These are phyloP conservation scores for Chaetogeoica ovagalla DNA, from an alignment of 2,888 invertebrate species.

Conservation along the genomic window DNA sequence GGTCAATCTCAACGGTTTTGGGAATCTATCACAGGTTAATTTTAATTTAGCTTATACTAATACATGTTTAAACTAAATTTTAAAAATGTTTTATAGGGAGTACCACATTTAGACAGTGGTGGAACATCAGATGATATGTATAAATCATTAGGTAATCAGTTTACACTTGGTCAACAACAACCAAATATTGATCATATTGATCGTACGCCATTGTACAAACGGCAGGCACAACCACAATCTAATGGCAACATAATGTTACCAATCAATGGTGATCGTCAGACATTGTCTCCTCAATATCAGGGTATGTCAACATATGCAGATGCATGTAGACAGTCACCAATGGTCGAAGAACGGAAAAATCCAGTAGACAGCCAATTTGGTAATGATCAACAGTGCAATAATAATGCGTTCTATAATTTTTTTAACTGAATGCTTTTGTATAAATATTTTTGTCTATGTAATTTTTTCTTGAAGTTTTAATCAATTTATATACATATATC, in stretches of 20 bases:
- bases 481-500: constrained; percentile 4
- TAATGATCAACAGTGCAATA: constrained; percentile 45
- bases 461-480: constrained; percentile 27
- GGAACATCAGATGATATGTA: constrained; percentile 42
- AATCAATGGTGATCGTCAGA: constrained; percentile 41
- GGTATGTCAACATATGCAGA: constrained; percentile 46
- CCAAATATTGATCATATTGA: constrained; percentile 41
- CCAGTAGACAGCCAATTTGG: constrained; percentile 26
- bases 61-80: constrained; percentile 1
- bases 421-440: constrained; percentile 34
- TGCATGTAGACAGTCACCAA: constrained; percentile 49
- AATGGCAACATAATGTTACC: constrained; percentile 43
- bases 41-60: neutral
- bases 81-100: neutral
- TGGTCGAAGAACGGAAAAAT: constrained; percentile 46
- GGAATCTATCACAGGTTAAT: constrained; percentile 27
- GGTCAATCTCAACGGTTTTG: constrained; percentile 45
- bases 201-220: constrained; percentile 43
- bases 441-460: constrained; percentile 17
- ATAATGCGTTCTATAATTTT: constrained; percentile 49
- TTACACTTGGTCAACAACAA: constrained; percentile 28
- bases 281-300: constrained; percentile 42
- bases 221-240: constrained; percentile 43
- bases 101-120: constrained; percentile 32
- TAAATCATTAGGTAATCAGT: constrained; percentile 40